phyloP scores from a whole-genome alignment of 2,113 vertebrate genomes.

The Tor tambroides region DNA sequence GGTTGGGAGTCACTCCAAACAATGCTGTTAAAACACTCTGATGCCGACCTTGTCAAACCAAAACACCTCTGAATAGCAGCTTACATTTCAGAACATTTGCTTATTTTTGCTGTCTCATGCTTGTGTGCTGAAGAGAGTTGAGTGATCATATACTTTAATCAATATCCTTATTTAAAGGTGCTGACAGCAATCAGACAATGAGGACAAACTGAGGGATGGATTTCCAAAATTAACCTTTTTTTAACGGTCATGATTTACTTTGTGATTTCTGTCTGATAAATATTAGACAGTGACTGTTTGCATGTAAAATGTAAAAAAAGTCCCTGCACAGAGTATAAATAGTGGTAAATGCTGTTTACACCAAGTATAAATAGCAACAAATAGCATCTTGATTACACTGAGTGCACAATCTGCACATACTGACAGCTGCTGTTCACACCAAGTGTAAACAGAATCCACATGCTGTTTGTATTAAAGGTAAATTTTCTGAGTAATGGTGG shows the following conservation, averaged over 20 bases:
- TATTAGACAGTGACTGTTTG: neutral
- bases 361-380: neutral
- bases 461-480: neutral
- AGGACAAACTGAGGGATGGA: neutral
- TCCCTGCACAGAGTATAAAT: neutral
- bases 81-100: slow-evolving; percentile 65
- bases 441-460: neutral
- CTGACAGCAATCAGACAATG: neutral
- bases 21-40: neutral
- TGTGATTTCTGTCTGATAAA: neutral
- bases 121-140: neutral
- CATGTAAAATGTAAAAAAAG: too few species aligned
- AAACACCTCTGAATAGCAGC: neutral
- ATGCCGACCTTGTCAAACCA: neutral
- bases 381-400: neutral
- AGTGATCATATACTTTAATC: neutral
- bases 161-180: slow-evolving; percentile 16
- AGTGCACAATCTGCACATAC: neutral
- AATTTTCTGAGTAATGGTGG: neutral
- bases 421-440: neutral
- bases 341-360: neutral
- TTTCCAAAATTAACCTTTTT: neutral
- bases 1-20: neutral
- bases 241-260: neutral
- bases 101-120: slow-evolving; percentile 46